Percentiles rank a stretch among this genome's conserved stretches.
These are phyloP conservation scores for Siderastrea siderea DNA, from an alignment of 92 coral and sea anemone genomes.

Conservation along the genomic window DNA sequence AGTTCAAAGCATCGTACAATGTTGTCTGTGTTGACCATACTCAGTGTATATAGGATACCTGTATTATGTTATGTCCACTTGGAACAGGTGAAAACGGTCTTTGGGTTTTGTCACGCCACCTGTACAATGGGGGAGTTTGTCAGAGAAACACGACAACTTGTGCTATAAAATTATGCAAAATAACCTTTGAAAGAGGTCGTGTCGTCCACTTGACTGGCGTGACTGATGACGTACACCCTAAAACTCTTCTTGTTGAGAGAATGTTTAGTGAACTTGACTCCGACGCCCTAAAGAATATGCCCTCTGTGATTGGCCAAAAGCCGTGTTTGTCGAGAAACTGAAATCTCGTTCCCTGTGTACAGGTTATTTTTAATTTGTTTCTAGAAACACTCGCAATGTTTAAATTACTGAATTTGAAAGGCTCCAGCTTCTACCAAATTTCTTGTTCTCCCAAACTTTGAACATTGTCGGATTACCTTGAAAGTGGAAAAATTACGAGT, in stretches of 20 bases:
- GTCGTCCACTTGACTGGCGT: neutral
- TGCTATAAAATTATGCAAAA: conserved; percentile 7
- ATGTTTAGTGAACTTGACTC: no score
- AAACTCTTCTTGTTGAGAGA: neutral
- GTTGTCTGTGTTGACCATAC: neutral
- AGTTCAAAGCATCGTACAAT: neutral
- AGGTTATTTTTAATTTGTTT: no score
- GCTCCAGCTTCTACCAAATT: no score
- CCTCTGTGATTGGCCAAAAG: neutral
- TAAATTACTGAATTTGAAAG: no score
- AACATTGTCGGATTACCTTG: no score
- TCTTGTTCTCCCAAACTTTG: no score
- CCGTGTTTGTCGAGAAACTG: neutral
- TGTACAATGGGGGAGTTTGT: neutral
- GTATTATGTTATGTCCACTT: neutral
- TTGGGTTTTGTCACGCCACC: conserved; percentile 28
- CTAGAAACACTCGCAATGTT: no score
- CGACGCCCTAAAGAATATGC: neutral
- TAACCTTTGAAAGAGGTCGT: neutral
- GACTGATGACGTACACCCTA: neutral
- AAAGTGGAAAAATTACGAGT: no score
- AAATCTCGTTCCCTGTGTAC: neutral
- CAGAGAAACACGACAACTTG: neutral
- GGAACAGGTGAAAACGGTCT: conserved; percentile 28
- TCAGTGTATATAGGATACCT: neutral